Base-by-base conservation (phyloP, 2,888 invertebrate species). In the Melanotus villosus region DNA sequence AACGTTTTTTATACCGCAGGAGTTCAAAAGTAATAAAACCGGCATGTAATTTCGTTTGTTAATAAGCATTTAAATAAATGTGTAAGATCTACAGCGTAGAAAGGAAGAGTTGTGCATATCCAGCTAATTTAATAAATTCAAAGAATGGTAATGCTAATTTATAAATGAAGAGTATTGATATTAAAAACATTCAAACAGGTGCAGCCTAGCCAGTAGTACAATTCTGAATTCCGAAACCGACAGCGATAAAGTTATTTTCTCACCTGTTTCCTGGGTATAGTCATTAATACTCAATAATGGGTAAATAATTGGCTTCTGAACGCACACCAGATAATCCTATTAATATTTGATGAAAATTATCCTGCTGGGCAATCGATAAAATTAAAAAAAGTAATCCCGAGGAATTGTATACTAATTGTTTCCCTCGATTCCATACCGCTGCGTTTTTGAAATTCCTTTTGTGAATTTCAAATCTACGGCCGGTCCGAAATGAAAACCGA, bases 241-340 rank as follows among this genome's bases (percentile, higher is more conserved):
- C 54, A 60, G 36, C 47, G 63, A 69, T 65, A 69, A 69, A 69
- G 54, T 69, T 65, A 65, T 65, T 70, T 70, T 66, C 65, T 70
- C 70, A 70, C 70, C 70, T 70, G 70, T 23, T 70, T 70, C 70
- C 70, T 65, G 70, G 56, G 65, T 45, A 50, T 18, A 32, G 41
- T 63, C 66, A 59, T 70, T 70, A 70, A 70, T 66, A 66, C 65
- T 56, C 57, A 57, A 66, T 70, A 70, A 70, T 70, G 66, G 66
- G 9, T 38, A 70, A 70, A 70, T 70, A 70, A 70, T 70, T 66
- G 56, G 32, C 52, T 30, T 56, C 36, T 21, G 65, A 38, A 19
- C 32, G 58, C 58, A 50, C 65, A 47, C 47, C 58, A 58, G 65
- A 65, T 65, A 65, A 65, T 65, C 65, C 58, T 58, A 58, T 65